Conservation (phyloP, 1,140 invertebrate species). For the Marisa cornuarietis region DNA sequence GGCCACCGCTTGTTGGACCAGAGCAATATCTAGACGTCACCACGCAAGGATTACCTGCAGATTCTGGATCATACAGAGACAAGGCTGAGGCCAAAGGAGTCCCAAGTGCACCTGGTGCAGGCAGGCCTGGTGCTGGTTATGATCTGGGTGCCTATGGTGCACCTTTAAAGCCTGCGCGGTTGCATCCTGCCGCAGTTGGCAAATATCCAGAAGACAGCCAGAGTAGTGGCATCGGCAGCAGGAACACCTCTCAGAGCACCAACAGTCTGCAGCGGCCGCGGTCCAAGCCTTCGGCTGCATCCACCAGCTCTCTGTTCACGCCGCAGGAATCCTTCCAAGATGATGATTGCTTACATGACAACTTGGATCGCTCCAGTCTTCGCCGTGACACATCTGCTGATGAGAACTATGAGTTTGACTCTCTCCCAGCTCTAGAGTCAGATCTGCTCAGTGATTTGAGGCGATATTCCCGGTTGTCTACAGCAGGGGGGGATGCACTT, state of each 20-base stretch:
- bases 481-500: slow-evolving; percentile 52
- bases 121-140: background rate
- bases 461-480: slow-evolving; percentile 66
- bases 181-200: slow-evolving; percentile 26
- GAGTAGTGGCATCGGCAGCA: slow-evolving; percentile 85
- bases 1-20: slow-evolving; percentile 11
- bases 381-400: slow-evolving; percentile 85
- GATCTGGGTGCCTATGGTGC: slow-evolving; percentile 4
- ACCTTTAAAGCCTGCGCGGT: slow-evolving; percentile 4
- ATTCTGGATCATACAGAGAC: background rate
- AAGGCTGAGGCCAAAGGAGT: background rate
- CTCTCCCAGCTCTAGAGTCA: slow-evolving; percentile 59
- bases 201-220: slow-evolving; percentile 75
- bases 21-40: slow-evolving; percentile 19
- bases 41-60: background rate
- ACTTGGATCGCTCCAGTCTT: slow-evolving; percentile 35
- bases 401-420: slow-evolving; percentile 94
- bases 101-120: background rate
- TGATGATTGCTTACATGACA: slow-evolving; percentile 44
- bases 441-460: slow-evolving; percentile 56
- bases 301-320: slow-evolving; percentile 40
- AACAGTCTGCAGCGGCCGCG: slow-evolving; percentile 68
- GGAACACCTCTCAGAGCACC: slow-evolving; percentile 87
- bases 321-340: slow-evolving; percentile 51
- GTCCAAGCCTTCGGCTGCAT: slow-evolving; percentile 34